Percentiles rank a stretch among this genome's conserved stretches.
Conservation (phyloP, 2,797 vertebrate genomes). For the Squalus acanthias region DNA sequence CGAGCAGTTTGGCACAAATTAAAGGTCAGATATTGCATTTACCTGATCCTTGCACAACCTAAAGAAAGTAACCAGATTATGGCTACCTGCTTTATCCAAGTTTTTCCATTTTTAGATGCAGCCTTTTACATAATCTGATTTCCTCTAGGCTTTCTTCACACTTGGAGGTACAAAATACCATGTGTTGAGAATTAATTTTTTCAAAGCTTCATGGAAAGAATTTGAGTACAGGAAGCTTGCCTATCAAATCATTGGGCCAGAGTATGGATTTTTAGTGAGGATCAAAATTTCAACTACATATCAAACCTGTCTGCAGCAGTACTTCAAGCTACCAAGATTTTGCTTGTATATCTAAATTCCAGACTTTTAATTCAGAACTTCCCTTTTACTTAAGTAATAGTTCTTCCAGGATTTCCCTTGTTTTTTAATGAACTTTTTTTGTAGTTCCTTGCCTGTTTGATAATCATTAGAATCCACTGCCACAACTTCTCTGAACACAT, state of each 20-base stretch:
- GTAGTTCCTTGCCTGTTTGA: background rate
- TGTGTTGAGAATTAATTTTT: background rate
- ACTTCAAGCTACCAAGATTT: background rate
- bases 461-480: background rate
- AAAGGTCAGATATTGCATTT: conserved; percentile 14
- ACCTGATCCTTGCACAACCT: background rate
- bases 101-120: background rate
- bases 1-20: conserved; percentile 23
- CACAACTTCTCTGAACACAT: background rate
- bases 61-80: background rate
- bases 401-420: background rate
- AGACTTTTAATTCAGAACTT: background rate
- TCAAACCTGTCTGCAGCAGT: background rate
- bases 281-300: background rate
- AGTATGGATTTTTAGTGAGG: background rate
- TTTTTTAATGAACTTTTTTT: background rate
- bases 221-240: background rate
- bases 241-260: background rate
- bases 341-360: background rate
- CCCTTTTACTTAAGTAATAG: background rate
- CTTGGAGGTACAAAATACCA: background rate
- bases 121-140: background rate
- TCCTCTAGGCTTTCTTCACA: background rate
- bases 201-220: background rate
- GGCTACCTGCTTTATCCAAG: background rate